phyloP scores from a whole-genome alignment of 2,113 vertebrate species.

The Cebus imitator region DNA sequence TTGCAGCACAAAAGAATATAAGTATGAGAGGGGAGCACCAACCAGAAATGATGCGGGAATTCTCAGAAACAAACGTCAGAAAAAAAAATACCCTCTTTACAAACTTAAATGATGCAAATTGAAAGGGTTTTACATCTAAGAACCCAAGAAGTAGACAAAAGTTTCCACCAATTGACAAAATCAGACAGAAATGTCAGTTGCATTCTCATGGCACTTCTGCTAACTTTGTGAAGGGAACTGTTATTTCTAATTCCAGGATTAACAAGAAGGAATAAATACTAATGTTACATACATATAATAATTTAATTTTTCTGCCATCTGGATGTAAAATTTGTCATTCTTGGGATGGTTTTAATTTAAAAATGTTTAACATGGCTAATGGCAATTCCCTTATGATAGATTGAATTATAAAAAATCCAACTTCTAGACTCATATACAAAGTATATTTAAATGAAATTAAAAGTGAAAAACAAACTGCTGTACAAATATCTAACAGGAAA shows the following conservation, averaged over 20 bases:
- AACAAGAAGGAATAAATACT: slow-evolving; percentile 33
- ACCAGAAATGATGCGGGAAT: neutral
- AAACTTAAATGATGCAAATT: neutral
- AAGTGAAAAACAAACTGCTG: neutral
- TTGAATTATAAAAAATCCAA: neutral
- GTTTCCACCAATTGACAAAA: neutral
- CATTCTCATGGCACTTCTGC: neutral
- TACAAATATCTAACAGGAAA: neutral
- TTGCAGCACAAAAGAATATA: neutral
- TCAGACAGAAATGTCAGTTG: neutral
- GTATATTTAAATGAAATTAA: neutral
- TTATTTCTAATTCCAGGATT: slow-evolving; percentile 44
- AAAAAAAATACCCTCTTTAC: neutral
- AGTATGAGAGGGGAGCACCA: neutral
- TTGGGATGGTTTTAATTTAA: neutral
- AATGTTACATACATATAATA: slow-evolving; percentile 21
- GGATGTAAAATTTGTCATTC: slow-evolving; percentile 11
- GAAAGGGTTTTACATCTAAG: neutral
- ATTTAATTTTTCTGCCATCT: slow-evolving; percentile 44
- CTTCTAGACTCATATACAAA: neutral
- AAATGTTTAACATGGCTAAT: slow-evolving; percentile 3
- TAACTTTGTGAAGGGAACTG: neutral
- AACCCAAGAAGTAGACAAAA: neutral
- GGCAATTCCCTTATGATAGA: neutral
- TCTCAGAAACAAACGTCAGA: neutral